phyloP scores from a whole-genome alignment of 2,797 vertebrate genomes.

The Paramormyrops hopkinsi region DNA sequence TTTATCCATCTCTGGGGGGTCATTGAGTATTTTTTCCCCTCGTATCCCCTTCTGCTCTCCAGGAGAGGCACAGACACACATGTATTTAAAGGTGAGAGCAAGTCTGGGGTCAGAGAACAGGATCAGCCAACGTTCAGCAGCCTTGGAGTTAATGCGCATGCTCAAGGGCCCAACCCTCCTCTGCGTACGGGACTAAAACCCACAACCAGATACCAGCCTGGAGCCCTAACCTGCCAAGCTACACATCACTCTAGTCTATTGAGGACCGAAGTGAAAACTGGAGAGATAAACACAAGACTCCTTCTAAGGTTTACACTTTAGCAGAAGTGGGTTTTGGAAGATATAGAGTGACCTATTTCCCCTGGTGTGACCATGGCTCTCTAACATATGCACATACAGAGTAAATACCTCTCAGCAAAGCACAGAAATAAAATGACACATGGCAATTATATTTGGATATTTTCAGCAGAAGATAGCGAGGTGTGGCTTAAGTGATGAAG shows the following conservation, averaged over 20 bases:
- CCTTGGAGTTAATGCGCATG: not conserved
- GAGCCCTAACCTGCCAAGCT: not conserved
- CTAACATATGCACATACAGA: not conserved
- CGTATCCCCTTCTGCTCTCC: not conserved
- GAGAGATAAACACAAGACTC: not conserved
- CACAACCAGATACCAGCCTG: not conserved
- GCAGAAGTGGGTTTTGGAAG: not conserved
- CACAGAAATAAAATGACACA: not conserved
- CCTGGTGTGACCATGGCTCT: not conserved
- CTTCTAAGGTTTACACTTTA: not conserved
- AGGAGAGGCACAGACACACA: not conserved
- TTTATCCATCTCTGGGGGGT: not conserved
- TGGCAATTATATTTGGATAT: not conserved
- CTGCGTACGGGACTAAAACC: not conserved
- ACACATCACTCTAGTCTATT: not conserved
- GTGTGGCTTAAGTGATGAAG: not conserved
- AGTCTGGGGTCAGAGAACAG: not conserved
- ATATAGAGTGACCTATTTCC: not conserved
- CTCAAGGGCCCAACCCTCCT: not conserved
- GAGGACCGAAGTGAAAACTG: not conserved
- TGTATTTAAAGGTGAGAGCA: not conserved
- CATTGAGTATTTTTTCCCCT: not conserved
- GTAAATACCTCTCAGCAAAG: not conserved
- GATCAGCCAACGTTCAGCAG: not conserved
- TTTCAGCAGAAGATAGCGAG: not conserved